Evolutionary conservation across 1,140 invertebrate species (phyloP).

Genomic region (Pachyrhynchus sulphureomaculatus): DNA sequence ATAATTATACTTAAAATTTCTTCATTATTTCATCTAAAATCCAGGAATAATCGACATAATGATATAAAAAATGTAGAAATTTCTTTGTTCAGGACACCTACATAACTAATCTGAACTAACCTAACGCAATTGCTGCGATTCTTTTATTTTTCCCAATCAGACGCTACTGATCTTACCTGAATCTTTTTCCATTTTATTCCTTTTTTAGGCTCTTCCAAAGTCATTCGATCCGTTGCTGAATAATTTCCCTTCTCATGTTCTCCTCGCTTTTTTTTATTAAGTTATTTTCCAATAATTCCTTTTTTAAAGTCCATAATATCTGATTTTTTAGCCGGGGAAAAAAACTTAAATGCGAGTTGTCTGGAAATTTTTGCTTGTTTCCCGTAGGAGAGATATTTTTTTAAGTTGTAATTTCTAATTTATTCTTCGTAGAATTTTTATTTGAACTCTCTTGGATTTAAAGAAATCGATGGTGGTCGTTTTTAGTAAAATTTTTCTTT

Average conservation of each 20-base stretch:
- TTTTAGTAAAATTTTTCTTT: neutral
- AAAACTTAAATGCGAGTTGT: neutral
- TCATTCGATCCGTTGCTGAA: conserved; percentile 25
- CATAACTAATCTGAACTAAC: no score
- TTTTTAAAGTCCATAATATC: conserved; percentile 22
- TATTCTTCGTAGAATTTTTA: neutral
- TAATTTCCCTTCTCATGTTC: conserved; percentile 27
- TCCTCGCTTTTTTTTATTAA: conserved; percentile 21
- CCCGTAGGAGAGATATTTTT: neutral
- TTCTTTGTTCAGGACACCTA: no score
- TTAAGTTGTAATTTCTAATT: conserved; percentile 1
- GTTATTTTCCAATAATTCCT: conserved; percentile 19
- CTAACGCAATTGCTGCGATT: no score
- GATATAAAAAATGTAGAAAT: no score
- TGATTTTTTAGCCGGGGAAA: conserved; percentile 9
- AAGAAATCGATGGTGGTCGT: neutral
- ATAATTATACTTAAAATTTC: no score
- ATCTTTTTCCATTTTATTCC: conserved; percentile 28
- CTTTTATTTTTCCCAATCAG: no score
- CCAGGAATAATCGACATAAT: no score
- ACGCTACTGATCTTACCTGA: no score
- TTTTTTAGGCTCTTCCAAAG: neutral
- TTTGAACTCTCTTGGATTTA: neutral
- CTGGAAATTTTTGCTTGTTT: neutral
- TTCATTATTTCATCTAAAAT: no score